Conservation (phyloP, 2,797 vertebrate genomes). For the Dendrocincla tyrannina region DNA sequence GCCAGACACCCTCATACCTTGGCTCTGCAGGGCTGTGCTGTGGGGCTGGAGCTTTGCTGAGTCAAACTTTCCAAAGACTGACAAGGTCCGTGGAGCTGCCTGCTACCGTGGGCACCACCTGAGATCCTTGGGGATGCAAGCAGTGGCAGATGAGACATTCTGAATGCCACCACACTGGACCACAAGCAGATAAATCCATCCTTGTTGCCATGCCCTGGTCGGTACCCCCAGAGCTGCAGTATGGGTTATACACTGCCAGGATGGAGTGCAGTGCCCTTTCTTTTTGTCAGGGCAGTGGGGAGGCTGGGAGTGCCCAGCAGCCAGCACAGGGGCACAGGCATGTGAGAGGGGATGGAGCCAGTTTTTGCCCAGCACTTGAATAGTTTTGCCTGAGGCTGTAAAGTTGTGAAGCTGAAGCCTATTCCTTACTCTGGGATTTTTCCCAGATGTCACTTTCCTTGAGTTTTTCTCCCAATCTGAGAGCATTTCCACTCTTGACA, state of each 20-base stretch:
- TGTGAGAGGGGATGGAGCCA: rapidly evolving
- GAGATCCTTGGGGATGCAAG: not conserved
- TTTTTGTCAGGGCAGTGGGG: not conserved
- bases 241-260: not conserved
- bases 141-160: rapidly evolving
- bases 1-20: rapidly evolving
- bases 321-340: rapidly evolving
- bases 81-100: not conserved
- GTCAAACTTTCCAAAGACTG: not conserved
- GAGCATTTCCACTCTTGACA: not conserved
- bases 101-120: not conserved
- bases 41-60: not conserved
- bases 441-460: not conserved
- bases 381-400: not conserved
- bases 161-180: not conserved
- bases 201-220: not conserved
- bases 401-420: not conserved
- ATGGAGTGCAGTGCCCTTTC: rapidly evolving
- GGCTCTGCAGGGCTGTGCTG: not conserved
- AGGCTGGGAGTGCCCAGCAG: not conserved
- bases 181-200: not conserved
- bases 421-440: not conserved
- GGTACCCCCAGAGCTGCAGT: not conserved
- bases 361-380: not conserved
- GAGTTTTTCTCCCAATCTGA: not conserved